phyloP scores from a whole-genome alignment of 2,888 invertebrate species.

The Hoplodrina blanda region DNA sequence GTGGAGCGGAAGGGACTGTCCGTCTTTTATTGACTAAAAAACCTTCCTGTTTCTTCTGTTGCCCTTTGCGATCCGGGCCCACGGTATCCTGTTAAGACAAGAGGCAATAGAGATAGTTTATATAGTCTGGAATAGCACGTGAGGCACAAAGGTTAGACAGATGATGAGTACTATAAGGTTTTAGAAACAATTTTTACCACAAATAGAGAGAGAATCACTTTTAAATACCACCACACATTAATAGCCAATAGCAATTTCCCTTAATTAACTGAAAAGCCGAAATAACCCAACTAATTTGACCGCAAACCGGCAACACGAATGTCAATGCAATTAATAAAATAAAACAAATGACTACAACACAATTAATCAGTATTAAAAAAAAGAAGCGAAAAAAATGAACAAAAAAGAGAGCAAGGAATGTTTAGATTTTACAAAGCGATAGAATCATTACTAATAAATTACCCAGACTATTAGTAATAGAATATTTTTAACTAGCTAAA shows the following conservation, averaged over 20 bases:
- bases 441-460: conserved; percentile 61
- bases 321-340: conserved; percentile 24
- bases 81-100: too few relatives aligned
- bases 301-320: conserved; percentile 31
- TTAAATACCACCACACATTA: conserved; percentile 1
- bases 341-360: conserved; percentile 26
- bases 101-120: too few relatives aligned
- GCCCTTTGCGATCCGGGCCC: too few relatives aligned
- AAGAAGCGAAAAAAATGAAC: conserved; percentile 36
- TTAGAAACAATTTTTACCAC: background rate
- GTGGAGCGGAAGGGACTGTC: too few relatives aligned
- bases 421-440: conserved; percentile 65
- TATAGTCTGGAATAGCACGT: too few relatives aligned
- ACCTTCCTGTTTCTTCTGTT: too few relatives aligned
- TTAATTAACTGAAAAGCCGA: conserved; percentile 33
- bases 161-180: too few relatives aligned
- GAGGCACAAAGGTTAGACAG: too few relatives aligned
- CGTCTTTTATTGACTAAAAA: too few relatives aligned
- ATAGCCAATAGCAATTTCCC: conserved; percentile 13
- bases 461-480: conserved; percentile 57
- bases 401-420: conserved; percentile 57
- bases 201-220: background rate
- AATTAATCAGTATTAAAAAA: conserved; percentile 48
- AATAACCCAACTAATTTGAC: conserved; percentile 23
- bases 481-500: conserved; percentile 58